Base-by-base conservation (phyloP, 2,113 vertebrate species). In the Labeo catla region DNA sequence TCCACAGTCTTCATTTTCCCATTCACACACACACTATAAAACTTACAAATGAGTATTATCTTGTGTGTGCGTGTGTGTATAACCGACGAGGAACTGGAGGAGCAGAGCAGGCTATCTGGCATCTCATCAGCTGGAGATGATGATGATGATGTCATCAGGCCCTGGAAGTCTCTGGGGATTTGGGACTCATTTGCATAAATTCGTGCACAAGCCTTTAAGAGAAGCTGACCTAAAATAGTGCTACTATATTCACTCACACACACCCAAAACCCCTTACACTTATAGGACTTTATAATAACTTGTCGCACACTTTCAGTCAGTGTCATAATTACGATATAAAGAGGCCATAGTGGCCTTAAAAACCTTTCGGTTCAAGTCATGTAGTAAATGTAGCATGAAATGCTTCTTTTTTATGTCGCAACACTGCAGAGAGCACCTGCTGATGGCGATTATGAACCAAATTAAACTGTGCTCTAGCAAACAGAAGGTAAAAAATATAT, bases 101-200 rank as follows among this genome's bases (percentile, higher is more conserved):
- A 72, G 63, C 45, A 59, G 39, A 19, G 3, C 73, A 19, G 10
- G 11, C 36, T 76, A 76, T 74, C 59, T 52, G 70, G 28, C 5
- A 6, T n/a, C 66, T 36, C 49, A 52, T n/a, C 76, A 43, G 65
- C 59, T 39, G 28, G 9, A 72, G 1, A 89, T 61, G 76, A 43
- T 79, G 52, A 43, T 79, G 52, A 79, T 93, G 92, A 93, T 84
- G 91, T 92, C 90, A 92, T 89, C 47, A 74, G 65, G 45, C 59
- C 7, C 11, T 76, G 50, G 16, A 83, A 72, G 78, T 66, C 89
- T 89, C 73, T 39, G 61, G 88, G 86, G 87, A 86, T 84, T 88
- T 88, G 63, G 88, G 86, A 70, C 89, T 90, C 84, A 89, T 83
- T 45, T 72, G 88, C 90, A 90, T 88, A 88, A 88, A 91, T 91